phyloP scores from a whole-genome alignment of 2,113 vertebrate species.

The Gymnorhina tibicen region DNA sequence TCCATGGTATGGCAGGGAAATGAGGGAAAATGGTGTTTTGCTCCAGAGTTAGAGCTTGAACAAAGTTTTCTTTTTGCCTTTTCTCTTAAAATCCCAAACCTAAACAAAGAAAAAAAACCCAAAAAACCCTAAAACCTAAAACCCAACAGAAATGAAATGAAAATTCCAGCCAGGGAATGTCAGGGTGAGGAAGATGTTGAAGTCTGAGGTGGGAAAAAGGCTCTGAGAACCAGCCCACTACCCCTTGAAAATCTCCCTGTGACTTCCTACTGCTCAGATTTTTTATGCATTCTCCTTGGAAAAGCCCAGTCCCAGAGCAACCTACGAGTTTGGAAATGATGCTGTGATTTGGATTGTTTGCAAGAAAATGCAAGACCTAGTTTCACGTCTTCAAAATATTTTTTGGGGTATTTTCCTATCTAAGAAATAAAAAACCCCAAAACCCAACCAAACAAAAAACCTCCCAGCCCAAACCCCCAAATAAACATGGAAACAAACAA shows the following conservation, averaged over 20 bases:
- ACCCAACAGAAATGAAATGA: background rate
- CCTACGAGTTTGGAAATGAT: background rate
- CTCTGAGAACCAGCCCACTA: background rate
- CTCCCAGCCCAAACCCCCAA: background rate
- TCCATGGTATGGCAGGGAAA: background rate
- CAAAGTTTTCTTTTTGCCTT: background rate
- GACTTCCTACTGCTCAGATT: background rate
- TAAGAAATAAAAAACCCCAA: background rate
- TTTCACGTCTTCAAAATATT: background rate
- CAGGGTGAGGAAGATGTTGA: background rate
- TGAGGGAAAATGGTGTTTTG: background rate
- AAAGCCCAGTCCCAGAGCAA: background rate
- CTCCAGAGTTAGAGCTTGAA: background rate
- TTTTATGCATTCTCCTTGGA: background rate
- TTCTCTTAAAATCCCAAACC: background rate
- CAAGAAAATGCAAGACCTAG: rapidly evolving
- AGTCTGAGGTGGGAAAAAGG: background rate
- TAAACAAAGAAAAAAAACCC: rapidly evolving
- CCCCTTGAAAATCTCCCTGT: background rate
- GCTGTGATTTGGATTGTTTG: background rate
- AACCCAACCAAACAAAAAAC: background rate
- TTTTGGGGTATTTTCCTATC: rapidly evolving
- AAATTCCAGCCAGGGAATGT: background rate
- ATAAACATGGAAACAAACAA: background rate
- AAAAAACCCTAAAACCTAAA: rapidly evolving